Evolutionary conservation across 1,140 invertebrate genomes (phyloP).

Genomic region (Tetranychus urticae): DNA sequence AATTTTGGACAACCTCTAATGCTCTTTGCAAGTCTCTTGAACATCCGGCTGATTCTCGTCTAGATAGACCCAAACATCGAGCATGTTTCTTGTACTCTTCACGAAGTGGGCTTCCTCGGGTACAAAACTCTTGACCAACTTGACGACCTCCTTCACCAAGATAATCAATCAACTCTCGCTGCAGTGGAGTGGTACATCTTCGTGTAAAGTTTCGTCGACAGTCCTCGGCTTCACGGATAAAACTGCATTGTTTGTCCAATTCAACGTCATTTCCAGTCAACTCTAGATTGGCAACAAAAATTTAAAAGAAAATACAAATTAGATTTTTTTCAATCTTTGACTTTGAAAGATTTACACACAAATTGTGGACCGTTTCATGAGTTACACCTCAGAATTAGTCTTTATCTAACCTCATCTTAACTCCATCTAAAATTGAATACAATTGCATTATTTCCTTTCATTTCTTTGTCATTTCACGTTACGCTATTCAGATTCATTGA

Average conservation of each 20-base stretch:
- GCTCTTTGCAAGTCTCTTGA: slow-evolving; percentile 15
- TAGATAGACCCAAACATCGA: neutral
- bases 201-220: slow-evolving; percentile 15
- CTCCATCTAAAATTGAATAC: too few species aligned
- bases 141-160: slow-evolving; percentile 13
- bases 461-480: too few species aligned
- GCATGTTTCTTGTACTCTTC: neutral
- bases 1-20: slow-evolving; percentile 11
- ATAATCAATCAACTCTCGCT: slow-evolving; percentile 14
- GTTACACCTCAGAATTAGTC: too few species aligned
- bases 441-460: too few species aligned
- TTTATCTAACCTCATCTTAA: too few species aligned
- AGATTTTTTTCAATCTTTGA: too few species aligned
- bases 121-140: slow-evolving; percentile 14
- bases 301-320: too few species aligned
- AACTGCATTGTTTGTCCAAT: slow-evolving; percentile 12
- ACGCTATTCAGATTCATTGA: too few species aligned
- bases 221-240: slow-evolving; percentile 12
- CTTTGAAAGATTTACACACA: too few species aligned
- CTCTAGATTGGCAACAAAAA: neutral
- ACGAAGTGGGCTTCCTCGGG: slow-evolving; percentile 10
- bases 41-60: slow-evolving; percentile 6
- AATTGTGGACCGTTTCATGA: too few species aligned
- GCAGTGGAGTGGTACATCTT: slow-evolving; percentile 13
- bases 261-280: slow-evolving; percentile 9